phyloP scores from a whole-genome alignment of 2,888 invertebrate species.

The Hirudinaria manillensis region DNA sequence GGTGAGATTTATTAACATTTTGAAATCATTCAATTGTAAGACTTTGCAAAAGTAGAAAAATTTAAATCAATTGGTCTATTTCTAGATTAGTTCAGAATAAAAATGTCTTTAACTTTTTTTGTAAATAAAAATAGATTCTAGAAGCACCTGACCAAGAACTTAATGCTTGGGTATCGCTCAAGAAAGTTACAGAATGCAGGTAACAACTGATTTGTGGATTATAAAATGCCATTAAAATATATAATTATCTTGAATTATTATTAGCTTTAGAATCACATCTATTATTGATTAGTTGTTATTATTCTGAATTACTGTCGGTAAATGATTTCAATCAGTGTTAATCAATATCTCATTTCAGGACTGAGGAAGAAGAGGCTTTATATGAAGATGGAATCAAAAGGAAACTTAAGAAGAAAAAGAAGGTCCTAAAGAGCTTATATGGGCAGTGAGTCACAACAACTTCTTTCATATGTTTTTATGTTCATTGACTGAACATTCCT shows the following conservation, averaged over 20 bases:
- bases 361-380: constrained; percentile 70
- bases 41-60: neutral
- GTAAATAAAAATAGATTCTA: constrained; percentile 65
- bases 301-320: neutral
- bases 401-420: constrained; percentile 66
- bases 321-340: neutral
- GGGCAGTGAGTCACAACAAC: constrained; percentile 10
- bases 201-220: constrained; percentile 21
- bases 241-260: too few species aligned
- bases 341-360: constrained; percentile 46
- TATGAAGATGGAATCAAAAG: constrained; percentile 71
- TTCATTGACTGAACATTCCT: neutral
- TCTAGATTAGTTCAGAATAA: neutral
- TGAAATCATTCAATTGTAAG: neutral
- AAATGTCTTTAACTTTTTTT: neutral
- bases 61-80: neutral
- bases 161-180: constrained; percentile 88
- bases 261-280: too few species aligned
- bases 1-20: constrained; percentile 57
- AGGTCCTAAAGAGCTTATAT: constrained; percentile 58
- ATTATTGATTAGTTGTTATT: too few species aligned
- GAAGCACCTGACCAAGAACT: constrained; percentile 84
- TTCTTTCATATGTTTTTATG: neutral
- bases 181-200: constrained; percentile 72
- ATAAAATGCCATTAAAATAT: neutral